Percentiles rank a stretch among this genome's conserved stretches.
Conservation (phyloP, 1,140 invertebrate genomes). For the Musca domestica region DNA sequence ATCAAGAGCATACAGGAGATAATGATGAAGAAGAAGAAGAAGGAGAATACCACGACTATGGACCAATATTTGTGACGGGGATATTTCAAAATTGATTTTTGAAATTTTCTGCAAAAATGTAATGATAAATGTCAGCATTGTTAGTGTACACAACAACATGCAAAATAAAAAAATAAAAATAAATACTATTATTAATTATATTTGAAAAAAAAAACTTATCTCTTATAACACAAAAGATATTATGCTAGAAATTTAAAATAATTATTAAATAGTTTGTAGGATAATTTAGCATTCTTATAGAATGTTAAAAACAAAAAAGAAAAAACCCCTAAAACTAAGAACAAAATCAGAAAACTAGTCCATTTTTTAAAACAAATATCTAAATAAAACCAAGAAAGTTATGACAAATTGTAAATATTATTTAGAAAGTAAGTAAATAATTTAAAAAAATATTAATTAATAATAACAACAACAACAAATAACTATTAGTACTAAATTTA, state of each 20-base stretch:
- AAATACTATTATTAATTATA: not conserved
- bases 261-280: slow-evolving; percentile 8
- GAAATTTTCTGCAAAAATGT: not conserved
- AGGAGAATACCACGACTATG: not conserved
- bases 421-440: slow-evolving; percentile 1
- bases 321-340: slow-evolving; percentile 2
- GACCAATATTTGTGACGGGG: not conserved
- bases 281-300: slow-evolving; percentile 20
- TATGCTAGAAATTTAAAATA: not conserved
- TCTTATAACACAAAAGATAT: no score
- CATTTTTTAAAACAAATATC: slow-evolving; percentile 9
- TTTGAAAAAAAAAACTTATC: not conserved
- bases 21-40: not conserved
- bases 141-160: slow-evolving; percentile 15
- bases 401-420: not conserved
- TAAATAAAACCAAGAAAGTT: not conserved
- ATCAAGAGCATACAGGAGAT: not conserved
- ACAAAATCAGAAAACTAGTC: slow-evolving; percentile 14
- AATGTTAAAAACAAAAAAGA: slow-evolving; percentile 2
- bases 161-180: slow-evolving; percentile 8
- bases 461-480: not conserved
- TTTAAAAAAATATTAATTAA: not conserved
- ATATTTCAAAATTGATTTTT: not conserved
- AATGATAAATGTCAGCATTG: slow-evolving; percentile 14
- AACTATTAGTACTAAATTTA: slow-evolving; percentile 20